Evolutionary conservation across 64 coral and sea anemone genomes (phyloP).

Genomic region (Trachythela sp.): DNA sequence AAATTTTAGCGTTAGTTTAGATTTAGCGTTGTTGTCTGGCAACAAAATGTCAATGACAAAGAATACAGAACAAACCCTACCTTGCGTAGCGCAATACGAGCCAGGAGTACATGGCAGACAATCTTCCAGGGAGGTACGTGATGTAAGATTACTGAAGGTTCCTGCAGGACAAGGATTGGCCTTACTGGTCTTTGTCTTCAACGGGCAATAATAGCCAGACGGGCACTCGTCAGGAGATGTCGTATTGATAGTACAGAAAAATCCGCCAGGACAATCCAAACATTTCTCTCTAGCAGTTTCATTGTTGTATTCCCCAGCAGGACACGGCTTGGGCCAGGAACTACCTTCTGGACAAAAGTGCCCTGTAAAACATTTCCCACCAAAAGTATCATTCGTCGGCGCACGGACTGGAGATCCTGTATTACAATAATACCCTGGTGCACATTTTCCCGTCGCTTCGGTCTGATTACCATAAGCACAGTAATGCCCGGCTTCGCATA

Average conservation of each 20-base stretch:
- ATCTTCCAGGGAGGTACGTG: conserved; percentile 45
- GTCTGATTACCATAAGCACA: conserved; percentile 71
- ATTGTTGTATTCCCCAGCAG: conserved; percentile 72
- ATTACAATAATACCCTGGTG: conserved; percentile 70
- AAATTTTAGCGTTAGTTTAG: too few relatives aligned
- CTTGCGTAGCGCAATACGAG: conserved; percentile 70
- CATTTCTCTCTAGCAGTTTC: conserved; percentile 64
- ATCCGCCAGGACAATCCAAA: conserved; percentile 65
- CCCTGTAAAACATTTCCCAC: conserved; percentile 75
- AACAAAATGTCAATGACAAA: too few relatives aligned
- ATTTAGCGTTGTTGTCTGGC: too few relatives aligned
- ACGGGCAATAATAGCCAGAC: conserved; percentile 77
- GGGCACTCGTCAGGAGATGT: conserved; percentile 73
- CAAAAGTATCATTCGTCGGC: conserved; percentile 56
- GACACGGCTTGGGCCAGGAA: conserved; percentile 68
- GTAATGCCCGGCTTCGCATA: conserved; percentile 65
- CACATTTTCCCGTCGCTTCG: conserved; percentile 44
- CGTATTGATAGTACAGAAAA: conserved; percentile 86
- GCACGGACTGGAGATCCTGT: conserved; percentile 60
- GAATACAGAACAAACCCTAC: conserved; percentile 7
- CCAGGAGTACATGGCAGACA: conserved; percentile 79
- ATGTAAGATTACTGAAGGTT: conserved; percentile 88
- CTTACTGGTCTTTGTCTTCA: conserved; percentile 48
- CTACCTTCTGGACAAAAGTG: conserved; percentile 63
- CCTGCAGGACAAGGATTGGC: conserved; percentile 66